Percentiles rank a stretch among this genome's conserved stretches.
Conservation (phyloP, 2,797 vertebrate species). For the Onychomys arenicola region DNA sequence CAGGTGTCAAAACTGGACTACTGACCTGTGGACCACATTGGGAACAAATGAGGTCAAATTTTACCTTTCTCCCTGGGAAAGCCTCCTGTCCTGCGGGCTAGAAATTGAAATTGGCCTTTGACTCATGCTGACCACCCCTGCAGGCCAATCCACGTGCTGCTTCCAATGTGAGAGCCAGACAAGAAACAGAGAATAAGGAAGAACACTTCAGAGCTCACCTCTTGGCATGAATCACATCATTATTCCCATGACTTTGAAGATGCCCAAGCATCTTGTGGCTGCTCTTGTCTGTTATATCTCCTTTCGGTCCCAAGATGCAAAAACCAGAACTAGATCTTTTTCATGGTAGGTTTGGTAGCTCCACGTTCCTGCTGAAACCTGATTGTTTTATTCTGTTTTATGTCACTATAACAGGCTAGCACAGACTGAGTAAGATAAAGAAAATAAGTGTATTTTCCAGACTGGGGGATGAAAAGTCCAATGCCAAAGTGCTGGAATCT, state of each 20-base stretch:
- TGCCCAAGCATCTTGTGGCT: not conserved
- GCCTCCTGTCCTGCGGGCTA: not conserved
- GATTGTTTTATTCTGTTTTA: not conserved
- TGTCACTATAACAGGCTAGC: not conserved
- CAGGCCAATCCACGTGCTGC: not conserved
- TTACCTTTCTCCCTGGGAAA: not conserved
- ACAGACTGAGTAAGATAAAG: not conserved
- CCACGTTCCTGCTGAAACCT: not conserved
- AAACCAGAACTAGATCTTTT: not conserved
- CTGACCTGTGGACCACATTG: not conserved
- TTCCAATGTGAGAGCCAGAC: not conserved
- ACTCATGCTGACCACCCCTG: not conserved
- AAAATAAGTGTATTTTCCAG: not conserved
- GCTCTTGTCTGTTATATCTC: not conserved
- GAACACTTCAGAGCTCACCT: not conserved
- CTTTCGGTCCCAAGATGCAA: not conserved
- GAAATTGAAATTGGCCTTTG: not conserved
- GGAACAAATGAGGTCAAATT: not conserved
- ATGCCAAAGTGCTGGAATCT: not conserved
- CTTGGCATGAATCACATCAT: not conserved
- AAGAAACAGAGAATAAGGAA: not conserved
- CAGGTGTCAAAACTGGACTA: not conserved
- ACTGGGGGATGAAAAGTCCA: not conserved
- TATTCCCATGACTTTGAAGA: not conserved
- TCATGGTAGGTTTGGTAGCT: not conserved